Conservation (phyloP, 1,140 invertebrate genomes). For the Pachyrhynchus sulphureomaculatus region DNA sequence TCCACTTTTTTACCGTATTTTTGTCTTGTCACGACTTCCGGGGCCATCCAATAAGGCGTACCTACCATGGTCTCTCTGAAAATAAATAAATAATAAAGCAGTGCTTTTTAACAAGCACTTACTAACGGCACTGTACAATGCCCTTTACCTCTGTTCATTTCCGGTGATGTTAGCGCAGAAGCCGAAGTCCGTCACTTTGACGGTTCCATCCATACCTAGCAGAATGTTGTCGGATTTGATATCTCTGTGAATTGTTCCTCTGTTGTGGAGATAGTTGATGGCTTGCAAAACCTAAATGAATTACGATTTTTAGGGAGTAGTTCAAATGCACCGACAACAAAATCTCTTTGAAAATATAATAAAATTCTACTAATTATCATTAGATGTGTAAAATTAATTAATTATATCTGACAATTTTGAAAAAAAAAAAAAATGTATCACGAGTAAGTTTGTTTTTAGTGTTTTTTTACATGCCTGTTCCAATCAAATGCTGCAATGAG, state of each 20-base stretch:
- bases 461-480: too few relatives aligned
- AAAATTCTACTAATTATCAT: too few relatives aligned
- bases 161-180: slow-evolving; percentile 91
- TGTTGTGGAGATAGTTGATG: slow-evolving; percentile 87
- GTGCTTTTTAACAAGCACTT: too few relatives aligned
- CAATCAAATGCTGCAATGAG: too few relatives aligned
- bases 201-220: slow-evolving; percentile 92
- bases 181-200: slow-evolving; percentile 98
- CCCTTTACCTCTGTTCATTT: slow-evolving; percentile 85
- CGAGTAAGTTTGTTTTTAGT: too few relatives aligned
- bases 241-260: slow-evolving; percentile 89
- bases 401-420: too few relatives aligned
- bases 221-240: slow-evolving; percentile 97
- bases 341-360: too few relatives aligned
- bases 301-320: background rate
- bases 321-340: background rate
- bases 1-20: slow-evolving; percentile 91
- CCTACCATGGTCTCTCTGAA: slow-evolving; percentile 88
- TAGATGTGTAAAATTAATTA: too few relatives aligned
- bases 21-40: slow-evolving; percentile 84
- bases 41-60: slow-evolving; percentile 87
- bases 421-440: too few relatives aligned
- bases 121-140: too few relatives aligned
- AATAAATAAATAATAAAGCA: background rate
- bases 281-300: slow-evolving; percentile 70